Conservation (phyloP, 1,140 invertebrate species). For the Oryzaephilus surinamensis region DNA sequence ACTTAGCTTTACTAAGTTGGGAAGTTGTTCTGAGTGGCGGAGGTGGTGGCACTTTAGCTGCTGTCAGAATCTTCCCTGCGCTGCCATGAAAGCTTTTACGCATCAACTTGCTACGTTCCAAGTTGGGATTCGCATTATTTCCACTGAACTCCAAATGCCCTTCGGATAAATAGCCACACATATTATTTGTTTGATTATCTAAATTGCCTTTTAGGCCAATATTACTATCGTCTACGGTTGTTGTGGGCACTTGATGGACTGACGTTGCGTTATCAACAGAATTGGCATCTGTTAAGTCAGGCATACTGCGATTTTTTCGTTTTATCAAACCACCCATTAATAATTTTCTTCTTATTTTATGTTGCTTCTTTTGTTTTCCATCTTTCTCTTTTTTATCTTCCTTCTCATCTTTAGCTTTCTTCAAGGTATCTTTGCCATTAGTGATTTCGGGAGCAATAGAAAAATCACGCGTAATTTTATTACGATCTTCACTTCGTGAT, state of each 20-base stretch:
- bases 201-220: constrained; percentile 49
- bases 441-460: constrained; percentile 47
- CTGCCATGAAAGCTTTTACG: constrained; percentile 81
- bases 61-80: constrained; percentile 64
- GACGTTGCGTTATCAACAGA: constrained; percentile 18
- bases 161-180: constrained; percentile 77
- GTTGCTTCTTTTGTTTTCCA: constrained; percentile 76
- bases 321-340: constrained; percentile 81
- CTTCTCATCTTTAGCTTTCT: constrained; percentile 51
- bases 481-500: constrained; percentile 70
- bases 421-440: constrained; percentile 44
- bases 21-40: constrained; percentile 79
- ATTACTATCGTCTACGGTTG: constrained; percentile 62
- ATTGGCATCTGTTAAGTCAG: constrained; percentile 71
- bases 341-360: constrained; percentile 78
- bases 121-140: constrained; percentile 62
- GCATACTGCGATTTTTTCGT: constrained; percentile 83
- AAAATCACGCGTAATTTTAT: constrained; percentile 59
- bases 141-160: constrained; percentile 69
- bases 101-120: constrained; percentile 79
- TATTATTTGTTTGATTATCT: constrained; percentile 35
- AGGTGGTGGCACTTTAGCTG: constrained; percentile 75
- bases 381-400: constrained; percentile 52
- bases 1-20: constrained; percentile 62
- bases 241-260: constrained; percentile 41